phyloP scores from a whole-genome alignment of 2,888 invertebrate species.

The Megaustenia siamemsis region DNA sequence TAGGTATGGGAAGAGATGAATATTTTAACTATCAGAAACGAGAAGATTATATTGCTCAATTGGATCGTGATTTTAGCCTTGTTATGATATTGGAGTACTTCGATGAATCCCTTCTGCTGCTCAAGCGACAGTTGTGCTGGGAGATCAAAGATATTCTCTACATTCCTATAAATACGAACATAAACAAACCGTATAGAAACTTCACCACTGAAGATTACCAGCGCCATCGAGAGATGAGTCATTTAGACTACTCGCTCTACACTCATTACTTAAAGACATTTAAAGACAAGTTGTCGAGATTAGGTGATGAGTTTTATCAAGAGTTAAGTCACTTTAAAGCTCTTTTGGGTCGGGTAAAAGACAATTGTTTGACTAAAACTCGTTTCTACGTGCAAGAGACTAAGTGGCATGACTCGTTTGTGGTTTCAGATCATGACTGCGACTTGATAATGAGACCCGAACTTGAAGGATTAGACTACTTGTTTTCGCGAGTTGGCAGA shows the following conservation, averaged over 20 bases:
- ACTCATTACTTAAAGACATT: slow-evolving; percentile 40
- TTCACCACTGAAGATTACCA: slow-evolving; percentile 51
- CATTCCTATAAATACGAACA: slow-evolving; percentile 59
- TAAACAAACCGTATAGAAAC: slow-evolving; percentile 45
- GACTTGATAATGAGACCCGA: slow-evolving; percentile 48
- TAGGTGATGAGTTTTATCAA: slow-evolving; percentile 37
- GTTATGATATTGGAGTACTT: slow-evolving; percentile 67
- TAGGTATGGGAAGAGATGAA: slow-evolving; percentile 49
- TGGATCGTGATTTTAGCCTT: slow-evolving; percentile 62
- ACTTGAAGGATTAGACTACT: slow-evolving; percentile 38
- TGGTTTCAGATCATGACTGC: slow-evolving; percentile 39
- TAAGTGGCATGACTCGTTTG: slow-evolving; percentile 46
- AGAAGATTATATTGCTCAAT: slow-evolving; percentile 55
- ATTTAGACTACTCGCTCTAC: slow-evolving; percentile 53
- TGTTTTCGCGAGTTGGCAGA: slow-evolving; percentile 25
- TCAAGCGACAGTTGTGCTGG: slow-evolving; percentile 67
- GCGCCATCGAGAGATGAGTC: slow-evolving; percentile 44
- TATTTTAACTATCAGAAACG: background rate
- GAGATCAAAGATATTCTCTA: slow-evolving; percentile 64
- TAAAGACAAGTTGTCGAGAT: background rate
- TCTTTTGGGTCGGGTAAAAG: slow-evolving; percentile 27
- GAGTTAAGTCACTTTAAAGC: slow-evolving; percentile 47
- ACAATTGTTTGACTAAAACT: slow-evolving; percentile 7
- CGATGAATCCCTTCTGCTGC: slow-evolving; percentile 66
- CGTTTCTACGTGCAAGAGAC: slow-evolving; percentile 19